Evolutionary conservation across 2,888 invertebrate species (phyloP).

Genomic region (Pachydiplax longipennis): DNA sequence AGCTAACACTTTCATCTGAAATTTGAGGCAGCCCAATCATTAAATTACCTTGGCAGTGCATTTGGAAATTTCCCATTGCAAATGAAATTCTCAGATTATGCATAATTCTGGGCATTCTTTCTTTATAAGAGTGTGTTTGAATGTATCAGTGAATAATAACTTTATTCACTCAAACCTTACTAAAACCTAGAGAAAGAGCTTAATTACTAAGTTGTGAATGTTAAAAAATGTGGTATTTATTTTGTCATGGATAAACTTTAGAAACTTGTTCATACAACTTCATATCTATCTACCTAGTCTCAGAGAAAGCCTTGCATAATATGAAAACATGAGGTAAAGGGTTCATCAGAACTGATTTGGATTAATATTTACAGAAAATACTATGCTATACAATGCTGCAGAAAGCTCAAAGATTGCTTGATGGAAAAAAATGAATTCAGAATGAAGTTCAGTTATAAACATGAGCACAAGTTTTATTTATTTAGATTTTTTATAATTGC

Average conservation of each 20-base stretch:
- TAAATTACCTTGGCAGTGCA: not conserved
- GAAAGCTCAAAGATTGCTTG: not conserved
- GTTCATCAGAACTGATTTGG: not conserved
- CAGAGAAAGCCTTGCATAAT: not conserved
- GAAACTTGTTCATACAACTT: conserved; percentile 5
- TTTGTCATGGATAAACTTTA: conserved; percentile 23
- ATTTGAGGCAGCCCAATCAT: not conserved
- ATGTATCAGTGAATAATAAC: not conserved
- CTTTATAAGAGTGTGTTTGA: not conserved
- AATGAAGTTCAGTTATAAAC: conserved; percentile 6
- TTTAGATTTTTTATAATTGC: conserved; percentile 13
- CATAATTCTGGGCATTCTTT: not conserved
- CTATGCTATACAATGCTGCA: not conserved
- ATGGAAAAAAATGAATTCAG: conserved; percentile 5
- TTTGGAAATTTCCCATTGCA: not conserved
- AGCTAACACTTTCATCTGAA: not conserved
- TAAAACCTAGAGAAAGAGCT: conserved; percentile 1
- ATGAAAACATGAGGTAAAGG: not conserved
- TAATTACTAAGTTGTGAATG: conserved; percentile 31
- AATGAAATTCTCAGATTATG: not conserved
- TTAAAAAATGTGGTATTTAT: conserved; percentile 35
- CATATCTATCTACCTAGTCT: not conserved
- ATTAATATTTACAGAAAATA: not conserved
- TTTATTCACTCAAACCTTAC: not conserved
- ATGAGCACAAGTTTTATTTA: conserved; percentile 15